A percentile compares a stretch with the other conserved stretches of the same genome.
Evolutionary conservation across 2,113 vertebrate species (phyloP).

Genomic region (Limnothrissa miodon): DNA sequence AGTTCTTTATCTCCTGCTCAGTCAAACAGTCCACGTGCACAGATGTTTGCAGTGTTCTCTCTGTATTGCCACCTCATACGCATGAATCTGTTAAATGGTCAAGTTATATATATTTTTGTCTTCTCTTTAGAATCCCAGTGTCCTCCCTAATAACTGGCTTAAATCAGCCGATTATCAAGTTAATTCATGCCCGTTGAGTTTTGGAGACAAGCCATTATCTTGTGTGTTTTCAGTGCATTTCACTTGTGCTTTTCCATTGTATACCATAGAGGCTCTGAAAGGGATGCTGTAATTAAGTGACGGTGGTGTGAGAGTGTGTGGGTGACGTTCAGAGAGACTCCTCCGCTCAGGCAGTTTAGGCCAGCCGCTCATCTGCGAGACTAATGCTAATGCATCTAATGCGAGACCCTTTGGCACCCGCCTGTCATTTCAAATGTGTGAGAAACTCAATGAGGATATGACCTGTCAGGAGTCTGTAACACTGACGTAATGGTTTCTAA

Average conservation of each 20-base stretch:
- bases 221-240: background rate
- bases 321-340: background rate
- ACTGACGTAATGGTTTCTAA: slow-evolving; percentile 1
- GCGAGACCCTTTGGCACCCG: background rate
- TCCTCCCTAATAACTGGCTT: no score
- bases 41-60: no score
- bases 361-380: background rate
- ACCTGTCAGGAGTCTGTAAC: slow-evolving; percentile 17
- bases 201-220: background rate
- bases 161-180: no score
- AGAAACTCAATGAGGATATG: slow-evolving; percentile 6
- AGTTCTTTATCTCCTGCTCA: background rate
- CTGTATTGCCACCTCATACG: no score
- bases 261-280: no score
- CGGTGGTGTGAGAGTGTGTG: background rate
- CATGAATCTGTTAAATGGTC: no score
- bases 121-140: no score
- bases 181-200: no score
- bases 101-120: no score
- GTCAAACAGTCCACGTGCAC: background rate
- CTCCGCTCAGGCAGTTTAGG: background rate
- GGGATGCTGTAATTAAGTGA: background rate
- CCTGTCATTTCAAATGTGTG: slow-evolving; percentile 26
- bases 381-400: no score
- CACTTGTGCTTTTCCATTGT: no score